Base-by-base conservation (phyloP, 2,888 invertebrate species). In the Dryadula phaetusa region DNA sequence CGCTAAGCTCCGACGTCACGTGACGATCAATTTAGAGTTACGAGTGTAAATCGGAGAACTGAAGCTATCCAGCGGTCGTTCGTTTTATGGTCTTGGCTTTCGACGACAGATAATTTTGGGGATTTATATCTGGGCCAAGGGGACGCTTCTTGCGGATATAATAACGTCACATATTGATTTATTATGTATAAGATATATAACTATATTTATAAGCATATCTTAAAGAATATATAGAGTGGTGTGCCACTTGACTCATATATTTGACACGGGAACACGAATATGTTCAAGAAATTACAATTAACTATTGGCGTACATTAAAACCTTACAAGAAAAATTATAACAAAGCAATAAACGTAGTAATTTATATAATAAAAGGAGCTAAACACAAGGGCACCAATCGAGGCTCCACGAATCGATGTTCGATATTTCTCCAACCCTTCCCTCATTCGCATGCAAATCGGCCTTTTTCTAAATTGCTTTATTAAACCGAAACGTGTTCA, bases 381-480 rank as follows among this genome's bases (percentile, higher is more conserved):
- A 56, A 47, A 28, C 20, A 20, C 37, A 42, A 34, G 22, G 18
- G 40, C 47, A 37, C 37, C 10, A 37, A 37, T 37, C 37, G 37
- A 58, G 42, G 46, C 16, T 44, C 52, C 52, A 25, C 56, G 49
- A 62, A 62, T 69, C 62, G 62, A 62, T 60, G 67, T 62, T 66
- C 66, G 72, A 67, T 70, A 62, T 72, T 65, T 54, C 52, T 62
- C 49, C 73, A 85, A 86, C 87, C 86, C 86, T 86, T 85, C 77
- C 79, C 85, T 85, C 83, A 82, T 86, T 88, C 70, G 80, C 75
- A 88, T 87, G 87, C 85, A 87, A 90, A 90, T 88, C 82, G 85
- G 73, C 80, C 79, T 87, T 88, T 88, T 88, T 86, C 85, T 85
- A 88, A 90, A 90, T 90, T 87, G 85, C 88, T 90, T 89, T 87